Conservation (phyloP, 1,140 invertebrate species). For the Piezodorus guildinii region DNA sequence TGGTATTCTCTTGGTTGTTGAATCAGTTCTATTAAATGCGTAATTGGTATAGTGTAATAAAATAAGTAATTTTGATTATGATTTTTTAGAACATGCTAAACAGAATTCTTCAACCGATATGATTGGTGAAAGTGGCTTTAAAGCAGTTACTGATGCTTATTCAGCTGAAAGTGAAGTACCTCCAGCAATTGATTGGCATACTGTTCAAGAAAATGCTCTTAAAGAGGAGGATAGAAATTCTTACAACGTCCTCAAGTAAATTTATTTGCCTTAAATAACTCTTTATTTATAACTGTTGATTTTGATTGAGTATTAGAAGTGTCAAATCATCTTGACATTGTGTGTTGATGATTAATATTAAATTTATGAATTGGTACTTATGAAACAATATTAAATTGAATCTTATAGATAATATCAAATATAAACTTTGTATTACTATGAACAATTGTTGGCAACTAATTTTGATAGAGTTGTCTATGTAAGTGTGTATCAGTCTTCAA, state of each 20-base stretch:
- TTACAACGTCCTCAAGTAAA: conserved; percentile 37
- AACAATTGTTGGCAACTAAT: no score
- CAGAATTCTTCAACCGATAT: neutral
- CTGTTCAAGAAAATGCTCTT: neutral
- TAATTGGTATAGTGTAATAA: neutral
- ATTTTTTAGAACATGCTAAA: neutral
- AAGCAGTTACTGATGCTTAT: conserved; percentile 18
- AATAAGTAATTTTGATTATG: neutral
- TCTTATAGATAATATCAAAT: no score
- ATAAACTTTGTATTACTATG: no score
- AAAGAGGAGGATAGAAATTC: conserved; percentile 32
- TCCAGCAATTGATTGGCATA: conserved; percentile 16
- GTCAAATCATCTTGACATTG: no score
- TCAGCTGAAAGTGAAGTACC: conserved; percentile 3
- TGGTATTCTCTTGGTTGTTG: neutral
- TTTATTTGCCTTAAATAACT: neutral
- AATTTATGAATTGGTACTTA: no score
- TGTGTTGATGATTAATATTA: no score
- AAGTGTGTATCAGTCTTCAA: no score
- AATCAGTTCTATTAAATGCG: neutral
- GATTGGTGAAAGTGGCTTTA: conserved; percentile 7
- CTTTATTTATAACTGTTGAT: no score
- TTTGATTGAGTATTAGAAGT: no score
- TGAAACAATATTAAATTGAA: no score
- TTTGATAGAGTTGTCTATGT: no score